Percentiles rank a stretch among this genome's conserved stretches.
These are phyloP conservation scores for Montipora efflorescens DNA, from an alignment of 64 coral and sea anemone genomes.

Conservation along the genomic window DNA sequence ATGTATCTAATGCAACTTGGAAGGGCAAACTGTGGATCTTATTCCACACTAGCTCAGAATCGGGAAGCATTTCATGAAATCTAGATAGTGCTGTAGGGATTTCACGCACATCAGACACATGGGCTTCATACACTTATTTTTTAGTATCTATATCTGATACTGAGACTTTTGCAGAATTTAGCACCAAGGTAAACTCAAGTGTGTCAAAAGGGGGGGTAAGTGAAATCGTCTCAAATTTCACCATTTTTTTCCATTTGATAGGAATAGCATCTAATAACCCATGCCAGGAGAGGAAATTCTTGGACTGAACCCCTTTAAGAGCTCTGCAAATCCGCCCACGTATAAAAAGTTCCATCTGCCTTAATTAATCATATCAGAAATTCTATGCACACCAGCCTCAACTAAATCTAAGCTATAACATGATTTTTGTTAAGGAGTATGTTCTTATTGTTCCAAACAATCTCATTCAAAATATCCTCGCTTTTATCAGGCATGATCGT, in stretches of 20 bases:
- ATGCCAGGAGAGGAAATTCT: not conserved
- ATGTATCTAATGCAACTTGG: slow-evolving; percentile 4
- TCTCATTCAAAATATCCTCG: too few relatives aligned
- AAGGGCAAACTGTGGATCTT: slow-evolving; percentile 4
- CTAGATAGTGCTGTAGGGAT: too few relatives aligned
- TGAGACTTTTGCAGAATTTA: slow-evolving; percentile 17
- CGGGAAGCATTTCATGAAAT: not conserved
- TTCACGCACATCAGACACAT: not conserved
- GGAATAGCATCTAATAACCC: not conserved
- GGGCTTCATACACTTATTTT: not conserved
- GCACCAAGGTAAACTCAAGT: not conserved
- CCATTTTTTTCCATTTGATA: too few relatives aligned
- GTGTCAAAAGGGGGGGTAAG: slow-evolving; percentile 1
- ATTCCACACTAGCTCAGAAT: slow-evolving; percentile 25
- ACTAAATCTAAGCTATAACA: not conserved
- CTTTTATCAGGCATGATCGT: not conserved
- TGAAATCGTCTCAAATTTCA: not conserved
- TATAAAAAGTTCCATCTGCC: not conserved
- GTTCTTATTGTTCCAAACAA: too few relatives aligned
- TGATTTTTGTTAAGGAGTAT: not conserved
- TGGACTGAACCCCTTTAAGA: not conserved
- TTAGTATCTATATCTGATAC: not conserved
- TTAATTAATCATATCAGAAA: not conserved
- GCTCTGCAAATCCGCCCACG: not conserved
- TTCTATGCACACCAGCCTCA: not conserved